A percentile compares a stretch with the other conserved stretches of the same genome.
These are phyloP conservation scores for Hyperoodon ampullatus DNA, from an alignment of 2,113 vertebrate genomes.

Conservation along the genomic window DNA sequence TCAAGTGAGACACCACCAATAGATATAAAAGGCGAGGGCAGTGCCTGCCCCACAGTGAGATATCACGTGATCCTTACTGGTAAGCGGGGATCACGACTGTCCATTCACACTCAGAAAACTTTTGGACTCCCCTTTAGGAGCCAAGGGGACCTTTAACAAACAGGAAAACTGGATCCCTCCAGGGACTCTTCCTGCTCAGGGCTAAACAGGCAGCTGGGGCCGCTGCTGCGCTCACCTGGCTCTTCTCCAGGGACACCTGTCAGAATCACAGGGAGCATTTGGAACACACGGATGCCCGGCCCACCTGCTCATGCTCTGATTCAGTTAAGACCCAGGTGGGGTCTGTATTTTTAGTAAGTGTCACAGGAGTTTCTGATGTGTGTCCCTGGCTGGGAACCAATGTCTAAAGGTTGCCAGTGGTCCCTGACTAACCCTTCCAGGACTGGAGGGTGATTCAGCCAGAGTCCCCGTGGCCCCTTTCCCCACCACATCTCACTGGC, in stretches of 20 bases:
- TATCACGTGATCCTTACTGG: too few species aligned
- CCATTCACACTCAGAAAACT: background rate
- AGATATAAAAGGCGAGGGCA: background rate
- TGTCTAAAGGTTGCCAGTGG: constrained; percentile 2
- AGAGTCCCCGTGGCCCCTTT: background rate
- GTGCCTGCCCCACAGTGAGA: background rate
- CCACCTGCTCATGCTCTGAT: constrained; percentile 62
- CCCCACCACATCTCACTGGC: background rate
- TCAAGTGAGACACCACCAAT: background rate
- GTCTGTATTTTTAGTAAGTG: constrained; percentile 67
- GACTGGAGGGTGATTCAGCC: background rate
- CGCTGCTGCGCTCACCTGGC: constrained; percentile 42
- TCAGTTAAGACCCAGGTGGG: constrained; percentile 32
- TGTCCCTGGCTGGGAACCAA: background rate
- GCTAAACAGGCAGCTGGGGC: constrained; percentile 14
- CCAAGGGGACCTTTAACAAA: background rate
- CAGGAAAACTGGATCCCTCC: constrained; percentile 25
- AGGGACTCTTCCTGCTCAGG: background rate
- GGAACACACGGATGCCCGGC: background rate
- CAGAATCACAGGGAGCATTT: constrained; percentile 63
- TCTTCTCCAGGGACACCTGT: constrained; percentile 75
- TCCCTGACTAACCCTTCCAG: constrained; percentile 6
- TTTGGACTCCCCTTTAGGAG: background rate
- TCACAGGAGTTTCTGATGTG: constrained; percentile 49
- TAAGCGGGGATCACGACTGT: background rate